Evolutionary conservation across 2,797 vertebrate species (phyloP).

Genomic region (Acrocephalus scirpaceus): DNA sequence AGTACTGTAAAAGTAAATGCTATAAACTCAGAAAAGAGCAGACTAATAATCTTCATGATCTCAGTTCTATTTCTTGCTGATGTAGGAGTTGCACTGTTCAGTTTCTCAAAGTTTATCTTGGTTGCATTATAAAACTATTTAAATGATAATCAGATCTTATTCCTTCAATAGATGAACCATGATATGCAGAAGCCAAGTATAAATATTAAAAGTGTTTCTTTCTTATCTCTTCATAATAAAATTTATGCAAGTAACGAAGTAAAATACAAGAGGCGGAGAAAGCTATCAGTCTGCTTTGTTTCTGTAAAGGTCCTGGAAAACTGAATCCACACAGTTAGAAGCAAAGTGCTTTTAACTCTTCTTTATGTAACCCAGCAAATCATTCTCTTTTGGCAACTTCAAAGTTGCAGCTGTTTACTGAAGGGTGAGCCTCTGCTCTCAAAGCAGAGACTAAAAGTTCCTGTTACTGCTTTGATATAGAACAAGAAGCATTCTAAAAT

Average conservation of each 20-base stretch:
- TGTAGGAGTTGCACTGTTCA: not conserved
- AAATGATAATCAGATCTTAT: not conserved
- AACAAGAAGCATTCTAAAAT: constrained; percentile 66
- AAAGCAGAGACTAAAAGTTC: constrained; percentile 56
- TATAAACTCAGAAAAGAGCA: not conserved
- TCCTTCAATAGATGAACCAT: not conserved
- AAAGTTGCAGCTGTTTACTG: constrained; percentile 74
- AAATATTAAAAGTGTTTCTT: not conserved
- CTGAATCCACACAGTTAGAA: not conserved
- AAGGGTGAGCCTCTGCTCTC: constrained; percentile 58
- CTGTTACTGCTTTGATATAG: constrained; percentile 69
- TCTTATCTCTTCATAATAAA: not conserved
- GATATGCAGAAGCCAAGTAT: not conserved
- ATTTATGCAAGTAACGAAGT: not conserved
- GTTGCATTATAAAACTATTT: not conserved
- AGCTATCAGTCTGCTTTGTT: not conserved
- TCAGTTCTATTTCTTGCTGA: not conserved
- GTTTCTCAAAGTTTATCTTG: not conserved
- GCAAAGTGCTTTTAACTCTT: constrained; percentile 40
- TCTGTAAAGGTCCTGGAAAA: not conserved
- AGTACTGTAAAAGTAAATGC: not conserved
- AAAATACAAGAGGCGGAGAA: not conserved
- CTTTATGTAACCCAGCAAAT: constrained; percentile 69
- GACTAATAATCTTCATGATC: not conserved
- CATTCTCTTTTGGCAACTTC: constrained; percentile 68